Conservation (phyloP, 2,888 invertebrate genomes). For the Ceraclea dissimilis region DNA sequence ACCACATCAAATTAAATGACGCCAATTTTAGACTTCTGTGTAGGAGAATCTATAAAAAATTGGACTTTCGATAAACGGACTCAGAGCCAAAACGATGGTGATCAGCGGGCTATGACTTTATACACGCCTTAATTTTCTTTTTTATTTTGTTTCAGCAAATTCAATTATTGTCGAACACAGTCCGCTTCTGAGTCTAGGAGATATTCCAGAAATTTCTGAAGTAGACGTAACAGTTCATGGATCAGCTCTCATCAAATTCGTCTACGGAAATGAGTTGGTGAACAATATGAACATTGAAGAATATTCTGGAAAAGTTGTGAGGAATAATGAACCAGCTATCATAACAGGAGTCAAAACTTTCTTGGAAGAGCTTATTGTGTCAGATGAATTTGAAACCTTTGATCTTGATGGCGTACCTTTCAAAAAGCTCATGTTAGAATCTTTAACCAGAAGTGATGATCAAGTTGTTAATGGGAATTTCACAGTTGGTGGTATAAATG, state of each 20-base stretch:
- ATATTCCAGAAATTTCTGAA: neutral
- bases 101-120: no score
- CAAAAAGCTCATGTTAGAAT: slow-evolving; percentile 13
- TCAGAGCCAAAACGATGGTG: no score
- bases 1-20: no score
- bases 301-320: neutral
- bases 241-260: neutral
- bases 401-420: slow-evolving; percentile 13
- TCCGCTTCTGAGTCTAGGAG: neutral
- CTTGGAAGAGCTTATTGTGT: slow-evolving; percentile 13
- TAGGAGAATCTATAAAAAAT: no score
- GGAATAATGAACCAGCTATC: neutral
- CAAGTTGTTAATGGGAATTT: slow-evolving; percentile 19
- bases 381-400: slow-evolving; percentile 6
- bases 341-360: slow-evolving; percentile 20
- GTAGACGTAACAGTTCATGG: slow-evolving; percentile 4
- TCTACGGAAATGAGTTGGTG: neutral
- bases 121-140: no score
- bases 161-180: neutral
- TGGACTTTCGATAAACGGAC: no score
- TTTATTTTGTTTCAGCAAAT: no score
- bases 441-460: slow-evolving; percentile 17
- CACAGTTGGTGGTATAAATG: slow-evolving; percentile 9
- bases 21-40: no score
- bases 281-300: neutral